phyloP scores from a whole-genome alignment of 2,113 vertebrate species.

The Phrynosoma platyrhinos region DNA sequence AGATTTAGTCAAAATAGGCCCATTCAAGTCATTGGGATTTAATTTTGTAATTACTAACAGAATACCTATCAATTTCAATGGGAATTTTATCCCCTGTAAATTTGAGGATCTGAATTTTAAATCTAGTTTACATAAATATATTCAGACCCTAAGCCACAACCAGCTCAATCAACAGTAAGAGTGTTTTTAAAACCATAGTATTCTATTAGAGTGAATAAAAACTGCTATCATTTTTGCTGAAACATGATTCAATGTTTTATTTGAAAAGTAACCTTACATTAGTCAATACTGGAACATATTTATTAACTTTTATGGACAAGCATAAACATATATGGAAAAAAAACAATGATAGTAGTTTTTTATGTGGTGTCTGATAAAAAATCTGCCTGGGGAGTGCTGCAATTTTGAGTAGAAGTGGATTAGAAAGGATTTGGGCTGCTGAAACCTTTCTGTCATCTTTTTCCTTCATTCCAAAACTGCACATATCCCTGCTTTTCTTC shows the following conservation, averaged over 20 bases:
- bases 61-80: no score
- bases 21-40: no score
- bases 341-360: no score
- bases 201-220: constrained; percentile 4
- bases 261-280: not conserved
- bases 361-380: not conserved
- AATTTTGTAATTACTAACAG: no score
- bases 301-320: not conserved
- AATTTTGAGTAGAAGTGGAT: not conserved
- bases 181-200: no score
- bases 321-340: not conserved
- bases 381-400: not conserved
- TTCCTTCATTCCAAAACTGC: not conserved
- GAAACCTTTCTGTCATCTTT: not conserved
- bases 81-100: not conserved
- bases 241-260: not conserved
- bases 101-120: not conserved
- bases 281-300: not conserved
- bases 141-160: constrained; percentile 28
- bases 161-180: not conserved
- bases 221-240: not conserved
- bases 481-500: no score
- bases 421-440: not conserved
- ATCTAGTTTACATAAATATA: not conserved
- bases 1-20: not conserved